A percentile compares a stretch with the other conserved stretches of the same genome.
These are phyloP conservation scores for Drosophila simulans DNA, from an alignment of 1,140 invertebrate genomes.

Conservation along the genomic window DNA sequence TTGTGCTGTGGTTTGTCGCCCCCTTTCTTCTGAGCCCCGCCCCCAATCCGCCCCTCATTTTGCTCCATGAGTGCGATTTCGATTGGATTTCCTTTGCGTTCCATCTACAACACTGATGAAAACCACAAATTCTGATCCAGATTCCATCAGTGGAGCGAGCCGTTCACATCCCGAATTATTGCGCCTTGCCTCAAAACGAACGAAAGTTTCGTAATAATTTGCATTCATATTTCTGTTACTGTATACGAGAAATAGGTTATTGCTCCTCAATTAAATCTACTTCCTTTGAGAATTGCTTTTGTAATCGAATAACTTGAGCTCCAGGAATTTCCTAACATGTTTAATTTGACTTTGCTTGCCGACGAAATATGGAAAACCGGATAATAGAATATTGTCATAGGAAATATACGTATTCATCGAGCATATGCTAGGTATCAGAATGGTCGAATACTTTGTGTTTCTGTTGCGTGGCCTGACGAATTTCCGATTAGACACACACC, in stretches of 20 bases:
- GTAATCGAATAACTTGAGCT: too few species aligned
- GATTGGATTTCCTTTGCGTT: conserved; percentile 18
- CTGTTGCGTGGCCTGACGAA: background rate
- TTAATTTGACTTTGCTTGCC: too few species aligned
- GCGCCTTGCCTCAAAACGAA: conserved; percentile 2
- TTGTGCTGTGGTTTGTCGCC: conserved; percentile 45
- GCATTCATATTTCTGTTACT: background rate
- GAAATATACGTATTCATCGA: too few species aligned
- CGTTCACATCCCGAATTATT: background rate
- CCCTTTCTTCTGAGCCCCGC: background rate
- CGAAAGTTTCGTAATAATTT: conserved; percentile 9
- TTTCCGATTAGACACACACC: background rate
- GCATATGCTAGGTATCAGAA: background rate
- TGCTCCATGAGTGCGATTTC: conserved; percentile 1
- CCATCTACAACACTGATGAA: background rate
- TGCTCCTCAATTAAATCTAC: too few species aligned
- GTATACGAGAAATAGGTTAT: background rate
- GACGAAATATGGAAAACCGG: too few species aligned
- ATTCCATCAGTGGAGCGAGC: background rate
- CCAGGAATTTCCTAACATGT: too few species aligned
- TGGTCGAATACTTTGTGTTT: background rate
- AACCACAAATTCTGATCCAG: conserved; percentile 4
- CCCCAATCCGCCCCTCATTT: background rate
- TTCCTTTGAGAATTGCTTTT: too few species aligned
- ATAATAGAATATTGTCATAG: too few species aligned